Base-by-base conservation (phyloP, 1,140 invertebrate species). In the Pseudomyrmex dendroicus region DNA sequence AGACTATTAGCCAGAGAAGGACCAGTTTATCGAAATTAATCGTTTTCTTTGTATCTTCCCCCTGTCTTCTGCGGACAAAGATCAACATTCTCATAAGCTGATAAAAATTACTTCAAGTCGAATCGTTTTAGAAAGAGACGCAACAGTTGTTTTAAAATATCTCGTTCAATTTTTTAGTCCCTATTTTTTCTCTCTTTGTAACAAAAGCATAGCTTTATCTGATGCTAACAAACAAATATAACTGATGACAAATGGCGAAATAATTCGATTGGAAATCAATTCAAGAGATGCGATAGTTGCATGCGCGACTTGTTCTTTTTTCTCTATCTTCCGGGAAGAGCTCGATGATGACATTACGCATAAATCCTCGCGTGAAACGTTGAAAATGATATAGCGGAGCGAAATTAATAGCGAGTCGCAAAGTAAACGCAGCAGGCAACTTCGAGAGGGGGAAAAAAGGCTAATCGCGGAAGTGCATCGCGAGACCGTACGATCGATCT, bases 401-500 rank as follows among this genome's bases (percentile, higher is more conserved):
- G 54, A 17, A 72, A 80, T 80, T 59, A 72, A 80, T 72, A 59
- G 54, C 54, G 20, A 72, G 20, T 80, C 54, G 82, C 73, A 84
- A 78, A 56, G 57, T 48, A 84, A 84, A 78, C 57, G 56, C 63
- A 70, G 57, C 74, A 17, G 50, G 50, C 35, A 80, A 10, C 15
- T 64, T 15, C 13, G 46, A 46, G 5, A 0, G 46, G n/a, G 1
- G 10, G 44, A 46, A 77, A 72, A 66, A 83, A 67, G 20, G n/a
- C 17, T 57, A 74, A 83, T 85, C 88, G 88, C 90, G 87, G 88
- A 91, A 90, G 87, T 89, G 78, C 84, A 86, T 76, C 74, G 76
- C 72, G 72, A 35, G 56, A 56, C 78, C 80, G 84, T 89, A 88
- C 66, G 89, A 91, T 90, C 91, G 90, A 91, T 92, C 84, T 84